A percentile compares a stretch with the other conserved stretches of the same genome.
phyloP scores from a whole-genome alignment of 2,113 vertebrate species.

The Platycercus adscitus region DNA sequence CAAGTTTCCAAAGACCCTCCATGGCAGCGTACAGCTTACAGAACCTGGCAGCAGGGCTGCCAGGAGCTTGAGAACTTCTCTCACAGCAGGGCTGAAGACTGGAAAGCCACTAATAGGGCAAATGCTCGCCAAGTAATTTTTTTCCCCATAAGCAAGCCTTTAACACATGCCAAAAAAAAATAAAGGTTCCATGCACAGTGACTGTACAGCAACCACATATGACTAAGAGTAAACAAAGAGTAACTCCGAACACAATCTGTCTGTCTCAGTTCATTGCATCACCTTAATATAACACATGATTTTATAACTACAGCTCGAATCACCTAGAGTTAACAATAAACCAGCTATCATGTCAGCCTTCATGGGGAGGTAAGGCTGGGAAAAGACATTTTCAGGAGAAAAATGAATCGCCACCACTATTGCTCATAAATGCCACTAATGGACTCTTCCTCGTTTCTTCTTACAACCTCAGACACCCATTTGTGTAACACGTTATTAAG shows the following conservation, averaged over 20 bases:
- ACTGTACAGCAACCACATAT: background rate
- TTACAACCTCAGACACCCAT: background rate
- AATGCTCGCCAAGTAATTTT: background rate
- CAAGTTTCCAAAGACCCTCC: background rate
- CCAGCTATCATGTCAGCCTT: background rate
- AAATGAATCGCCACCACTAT: background rate
- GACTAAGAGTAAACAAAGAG: constrained; percentile 33
- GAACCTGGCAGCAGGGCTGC: background rate
- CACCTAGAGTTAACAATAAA: background rate
- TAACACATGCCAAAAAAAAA: background rate
- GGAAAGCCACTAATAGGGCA: background rate
- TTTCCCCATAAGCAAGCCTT: background rate
- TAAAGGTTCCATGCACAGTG: background rate
- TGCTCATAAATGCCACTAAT: constrained; percentile 15
- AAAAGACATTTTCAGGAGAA: background rate
- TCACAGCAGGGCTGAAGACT: background rate
- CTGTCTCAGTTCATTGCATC: background rate
- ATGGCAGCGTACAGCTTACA: fast-evolving
- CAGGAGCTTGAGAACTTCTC: background rate
- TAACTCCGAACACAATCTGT: background rate
- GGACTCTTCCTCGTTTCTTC: constrained; percentile 57
- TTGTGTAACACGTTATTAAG: constrained; percentile 15
- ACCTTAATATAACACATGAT: background rate
- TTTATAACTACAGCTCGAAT: background rate
- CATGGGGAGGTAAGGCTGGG: background rate